Evolutionary conservation across 2,113 vertebrate species (phyloP).

Genomic region (Alligator mississippiensis): DNA sequence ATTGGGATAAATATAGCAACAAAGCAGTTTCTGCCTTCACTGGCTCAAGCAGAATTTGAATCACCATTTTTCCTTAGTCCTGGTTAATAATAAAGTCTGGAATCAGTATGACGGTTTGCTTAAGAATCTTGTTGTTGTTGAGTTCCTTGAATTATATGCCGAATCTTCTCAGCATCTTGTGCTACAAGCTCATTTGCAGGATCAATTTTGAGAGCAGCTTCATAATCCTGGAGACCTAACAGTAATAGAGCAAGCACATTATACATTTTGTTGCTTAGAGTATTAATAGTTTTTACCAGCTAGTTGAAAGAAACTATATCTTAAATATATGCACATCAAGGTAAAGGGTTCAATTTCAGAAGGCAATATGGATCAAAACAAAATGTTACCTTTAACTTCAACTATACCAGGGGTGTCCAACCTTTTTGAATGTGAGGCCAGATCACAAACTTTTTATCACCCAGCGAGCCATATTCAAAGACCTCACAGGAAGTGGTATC

Average conservation of each 20-base stretch:
- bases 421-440: no score
- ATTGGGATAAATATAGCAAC: not conserved
- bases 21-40: not conserved
- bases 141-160: slow-evolving; percentile 83
- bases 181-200: slow-evolving; percentile 82
- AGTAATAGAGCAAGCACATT: slow-evolving; percentile 28
- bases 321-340: not conserved
- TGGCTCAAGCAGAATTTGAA: not conserved
- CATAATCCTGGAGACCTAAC: slow-evolving; percentile 92
- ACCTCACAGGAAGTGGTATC: no score
- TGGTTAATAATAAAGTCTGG: not conserved
- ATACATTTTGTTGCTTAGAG: no score
- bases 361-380: not conserved
- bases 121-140: slow-evolving; percentile 14
- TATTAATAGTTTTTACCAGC: not conserved
- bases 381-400: not conserved
- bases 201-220: slow-evolving; percentile 91
- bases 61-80: not conserved
- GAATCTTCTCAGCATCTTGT: slow-evolving; percentile 87
- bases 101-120: no score
- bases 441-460: no score
- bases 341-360: not conserved
- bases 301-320: not conserved
- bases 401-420: no score
- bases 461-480: no score